These are phyloP conservation scores for Lithophane semibrunnea DNA, from an alignment of 2,888 invertebrate species.

Conservation along the genomic window DNA sequence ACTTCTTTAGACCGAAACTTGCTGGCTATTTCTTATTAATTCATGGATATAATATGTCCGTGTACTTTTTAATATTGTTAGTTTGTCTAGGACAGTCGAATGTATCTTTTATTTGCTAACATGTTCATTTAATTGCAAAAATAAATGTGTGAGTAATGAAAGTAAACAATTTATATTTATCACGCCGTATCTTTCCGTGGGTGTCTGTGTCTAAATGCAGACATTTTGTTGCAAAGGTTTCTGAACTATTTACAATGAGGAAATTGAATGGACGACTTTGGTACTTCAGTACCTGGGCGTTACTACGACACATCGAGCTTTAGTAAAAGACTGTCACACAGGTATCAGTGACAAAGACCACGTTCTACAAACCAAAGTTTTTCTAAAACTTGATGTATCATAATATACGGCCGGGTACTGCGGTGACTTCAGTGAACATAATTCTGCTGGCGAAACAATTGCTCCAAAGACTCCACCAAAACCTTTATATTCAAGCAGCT, in stretches of 20 bases:
- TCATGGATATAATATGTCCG: conserved; percentile 23
- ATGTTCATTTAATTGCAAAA: conserved; percentile 11
- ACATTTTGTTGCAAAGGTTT: neutral
- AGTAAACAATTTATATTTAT: no score
- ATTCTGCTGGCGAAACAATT: neutral
- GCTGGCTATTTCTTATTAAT: conserved; percentile 47
- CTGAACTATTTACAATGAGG: neutral
- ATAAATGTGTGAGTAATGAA: conserved; percentile 12
- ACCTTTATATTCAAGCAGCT: neutral
- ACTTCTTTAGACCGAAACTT: conserved; percentile 36
- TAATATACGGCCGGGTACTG: neutral
- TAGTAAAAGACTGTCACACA: neutral
- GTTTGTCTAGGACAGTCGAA: neutral
- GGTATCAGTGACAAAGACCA: no score
- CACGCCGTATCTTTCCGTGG: neutral
- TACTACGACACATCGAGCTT: neutral
- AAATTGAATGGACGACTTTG: neutral
- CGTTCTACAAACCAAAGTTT: neutral
- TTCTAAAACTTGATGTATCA: no score
- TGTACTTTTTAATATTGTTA: neutral
- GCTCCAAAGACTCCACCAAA: neutral
- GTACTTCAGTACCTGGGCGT: neutral
- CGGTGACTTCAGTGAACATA: neutral
- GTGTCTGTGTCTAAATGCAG: conserved; percentile 4
- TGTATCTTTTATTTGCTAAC: neutral